phyloP scores from a whole-genome alignment of 2,113 vertebrate genomes.

The Otis tarda region DNA sequence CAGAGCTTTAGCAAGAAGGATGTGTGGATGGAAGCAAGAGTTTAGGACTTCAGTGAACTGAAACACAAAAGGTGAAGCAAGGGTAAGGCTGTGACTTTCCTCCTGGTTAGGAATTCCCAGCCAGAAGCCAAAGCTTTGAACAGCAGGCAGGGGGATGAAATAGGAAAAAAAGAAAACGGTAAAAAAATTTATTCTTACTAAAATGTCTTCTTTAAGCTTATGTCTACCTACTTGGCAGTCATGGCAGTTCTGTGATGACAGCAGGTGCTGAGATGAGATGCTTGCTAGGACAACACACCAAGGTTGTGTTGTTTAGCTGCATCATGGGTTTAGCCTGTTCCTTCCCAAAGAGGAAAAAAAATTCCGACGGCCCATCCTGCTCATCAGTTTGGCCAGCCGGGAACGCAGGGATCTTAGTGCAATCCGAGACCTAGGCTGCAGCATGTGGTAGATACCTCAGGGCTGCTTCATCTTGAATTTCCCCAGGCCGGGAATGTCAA shows the following conservation, averaged over 20 bases:
- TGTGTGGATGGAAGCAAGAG: accelerated
- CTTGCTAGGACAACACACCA: no score
- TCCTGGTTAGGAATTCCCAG: not conserved
- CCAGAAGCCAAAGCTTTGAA: not conserved
- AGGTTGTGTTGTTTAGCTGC: accelerated
- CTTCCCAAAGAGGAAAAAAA: not conserved
- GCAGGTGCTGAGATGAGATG: not conserved
- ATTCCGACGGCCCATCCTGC: accelerated
- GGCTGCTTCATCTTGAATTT: not conserved
- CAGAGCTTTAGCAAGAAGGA: not conserved
- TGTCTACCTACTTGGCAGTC: no score
- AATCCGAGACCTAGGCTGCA: accelerated
- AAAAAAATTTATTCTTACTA: not conserved
- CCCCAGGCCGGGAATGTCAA: not conserved
- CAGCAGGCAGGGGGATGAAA: not conserved
- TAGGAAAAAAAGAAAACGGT: no score
- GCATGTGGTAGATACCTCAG: accelerated
- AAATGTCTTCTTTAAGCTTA: not conserved
- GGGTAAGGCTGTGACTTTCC: not conserved
- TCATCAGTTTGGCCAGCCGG: not conserved
- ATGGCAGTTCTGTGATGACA: accelerated
- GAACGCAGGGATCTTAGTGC: accelerated
- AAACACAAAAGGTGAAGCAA: not conserved
- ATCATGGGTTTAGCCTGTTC: accelerated
- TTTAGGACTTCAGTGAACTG: not conserved